A percentile compares a stretch with the other conserved stretches of the same genome.
Conservation (phyloP, 1,140 invertebrate genomes). For the Spodoptera litura region DNA sequence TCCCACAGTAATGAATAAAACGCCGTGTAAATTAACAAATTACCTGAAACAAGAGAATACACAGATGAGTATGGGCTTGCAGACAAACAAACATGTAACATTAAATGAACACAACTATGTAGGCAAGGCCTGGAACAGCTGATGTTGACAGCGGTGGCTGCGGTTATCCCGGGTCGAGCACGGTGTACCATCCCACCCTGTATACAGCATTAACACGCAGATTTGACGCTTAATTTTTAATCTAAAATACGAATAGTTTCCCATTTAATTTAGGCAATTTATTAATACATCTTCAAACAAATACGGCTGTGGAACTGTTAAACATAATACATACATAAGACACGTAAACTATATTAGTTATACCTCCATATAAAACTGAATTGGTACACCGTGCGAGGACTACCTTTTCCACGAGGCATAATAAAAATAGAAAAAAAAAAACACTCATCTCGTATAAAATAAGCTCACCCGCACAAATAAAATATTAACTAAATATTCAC, state of each 20-base stretch:
- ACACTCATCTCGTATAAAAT: slow-evolving; percentile 16
- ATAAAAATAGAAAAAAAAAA: slow-evolving; percentile 20
- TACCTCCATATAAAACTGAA: neutral
- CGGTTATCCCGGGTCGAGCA: slow-evolving; percentile 49
- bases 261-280: neutral
- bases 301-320: neutral
- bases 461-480: slow-evolving; percentile 40
- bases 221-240: slow-evolving; percentile 21
- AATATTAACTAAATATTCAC: slow-evolving; percentile 51
- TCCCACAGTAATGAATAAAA: neutral
- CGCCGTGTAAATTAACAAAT: slow-evolving; percentile 27
- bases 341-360: no score
- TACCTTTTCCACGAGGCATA: neutral
- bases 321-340: neutral
- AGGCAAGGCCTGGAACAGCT: slow-evolving; percentile 51
- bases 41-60: slow-evolving; percentile 43
- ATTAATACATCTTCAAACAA: no score
- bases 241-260: neutral
- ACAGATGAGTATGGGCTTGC: slow-evolving; percentile 22
- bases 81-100: slow-evolving; percentile 31
- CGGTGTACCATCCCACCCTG: slow-evolving; percentile 41
- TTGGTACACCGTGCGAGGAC: neutral
- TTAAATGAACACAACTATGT: slow-evolving; percentile 41
- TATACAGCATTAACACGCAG: slow-evolving; percentile 42
- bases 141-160: slow-evolving; percentile 61